Evolutionary conservation across 1,140 invertebrate genomes (phyloP).

Genomic region (Mizuhopecten yessoensis): DNA sequence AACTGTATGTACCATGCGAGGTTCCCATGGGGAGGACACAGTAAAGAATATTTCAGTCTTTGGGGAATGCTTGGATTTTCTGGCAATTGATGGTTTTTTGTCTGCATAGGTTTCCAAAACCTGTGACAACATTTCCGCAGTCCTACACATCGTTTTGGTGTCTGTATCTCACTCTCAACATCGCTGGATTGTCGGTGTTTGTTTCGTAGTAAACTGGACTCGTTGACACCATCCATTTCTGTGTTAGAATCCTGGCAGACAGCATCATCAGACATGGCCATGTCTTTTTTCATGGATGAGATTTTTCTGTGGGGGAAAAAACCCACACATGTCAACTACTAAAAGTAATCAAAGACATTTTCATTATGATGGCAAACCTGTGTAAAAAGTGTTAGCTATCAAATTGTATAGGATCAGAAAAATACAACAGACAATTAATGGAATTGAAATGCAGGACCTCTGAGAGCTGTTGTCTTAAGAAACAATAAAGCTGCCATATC

Average conservation of each 20-base stretch:
- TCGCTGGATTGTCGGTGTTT: neutral
- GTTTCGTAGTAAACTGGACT: neutral
- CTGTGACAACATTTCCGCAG: slow-evolving; percentile 56
- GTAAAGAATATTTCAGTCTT: slow-evolving; percentile 73
- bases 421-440: no score
- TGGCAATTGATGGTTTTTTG: slow-evolving; percentile 73
- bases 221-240: neutral
- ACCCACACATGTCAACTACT: no score
- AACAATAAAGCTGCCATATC: no score
- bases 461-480: no score
- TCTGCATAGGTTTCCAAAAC: slow-evolving; percentile 64
- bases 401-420: no score
- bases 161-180: neutral
- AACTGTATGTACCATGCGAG: slow-evolving; percentile 74
- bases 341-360: no score
- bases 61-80: slow-evolving; percentile 62
- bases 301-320: neutral
- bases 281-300: neutral
- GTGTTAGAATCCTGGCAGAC: neutral
- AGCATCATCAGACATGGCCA: neutral
- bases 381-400: no score
- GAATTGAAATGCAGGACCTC: no score
- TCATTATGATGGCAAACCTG: no score
- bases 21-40: slow-evolving; percentile 82
- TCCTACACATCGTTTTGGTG: slow-evolving; percentile 58